Evolutionary conservation across 1,140 invertebrate genomes (phyloP), one percentile per base, ranked within the genome.

Genomic region (Drosophila erecta): DNA sequence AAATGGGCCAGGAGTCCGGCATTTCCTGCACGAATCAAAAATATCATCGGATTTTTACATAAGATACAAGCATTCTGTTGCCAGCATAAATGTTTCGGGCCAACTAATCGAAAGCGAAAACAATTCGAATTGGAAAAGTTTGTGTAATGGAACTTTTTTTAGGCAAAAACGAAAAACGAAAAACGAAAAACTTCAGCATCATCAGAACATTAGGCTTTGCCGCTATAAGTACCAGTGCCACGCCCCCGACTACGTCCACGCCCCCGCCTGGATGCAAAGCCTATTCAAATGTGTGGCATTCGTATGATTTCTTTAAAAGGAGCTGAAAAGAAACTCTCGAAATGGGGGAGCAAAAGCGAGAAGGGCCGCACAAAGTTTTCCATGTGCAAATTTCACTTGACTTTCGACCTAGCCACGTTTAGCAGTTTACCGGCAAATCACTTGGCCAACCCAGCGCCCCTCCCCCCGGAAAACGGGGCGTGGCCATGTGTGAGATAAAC

Each of bases 391-490:
- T 74, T 78, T 53, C 70, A 80, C 69, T 74, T 60, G 71, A 74
- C 64, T 86, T 78, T 77, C 58, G 78, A 87, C 75, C 79, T 62
- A 61, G 76, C 67, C 83, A 87, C 83, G 83, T 79, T 79, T 79
- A 69, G 61, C 84, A 87, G 83, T 81, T 87, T 89, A 89, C 84
- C 79, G 83, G 66, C 79, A 86, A 86, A 87, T 86, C 84, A 73
- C 61, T 65, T 73, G 83, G 81, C 70, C 83, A 7, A 14, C 24
- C 5, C 14, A 6, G 20, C n/a, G 8, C 4, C 2, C 14, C 22
- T 14, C 4, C 2, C 14, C 22, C 22, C 22, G 8, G 11, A n/a
- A 15, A 49, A 49, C 11, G n/a, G 24, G 46, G 46, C 46, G 46
- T 49, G 47, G 24, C 47, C 64, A 74, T 61, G 53, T 81, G 72